phyloP scores from a whole-genome alignment of 2,888 invertebrate species.

The Coleophora flavipennella region DNA sequence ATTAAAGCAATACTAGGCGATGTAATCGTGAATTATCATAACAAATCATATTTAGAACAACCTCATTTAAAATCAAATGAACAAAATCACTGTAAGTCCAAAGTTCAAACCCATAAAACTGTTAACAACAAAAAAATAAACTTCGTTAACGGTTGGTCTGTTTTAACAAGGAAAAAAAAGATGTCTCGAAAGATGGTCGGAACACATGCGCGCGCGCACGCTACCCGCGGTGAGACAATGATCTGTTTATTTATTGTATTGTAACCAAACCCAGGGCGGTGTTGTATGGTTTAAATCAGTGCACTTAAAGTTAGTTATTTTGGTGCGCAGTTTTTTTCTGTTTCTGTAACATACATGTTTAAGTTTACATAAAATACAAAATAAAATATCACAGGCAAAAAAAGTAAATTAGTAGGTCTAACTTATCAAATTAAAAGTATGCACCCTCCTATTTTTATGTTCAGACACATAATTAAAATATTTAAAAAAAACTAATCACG shows the following conservation, averaged over 20 bases:
- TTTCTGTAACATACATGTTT: slow-evolving; percentile 1
- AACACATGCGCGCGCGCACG: slow-evolving; percentile 33
- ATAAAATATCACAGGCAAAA: too few relatives aligned
- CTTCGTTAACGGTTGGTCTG: slow-evolving; percentile 6
- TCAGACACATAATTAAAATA: too few relatives aligned
- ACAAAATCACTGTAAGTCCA: slow-evolving; percentile 5
- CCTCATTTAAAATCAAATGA: slow-evolving; percentile 8
- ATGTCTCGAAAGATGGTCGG: slow-evolving; percentile 14
- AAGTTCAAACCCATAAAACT: background rate
- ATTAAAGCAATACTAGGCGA: background rate
- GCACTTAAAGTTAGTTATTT: slow-evolving; percentile 1
- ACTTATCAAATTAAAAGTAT: too few relatives aligned
- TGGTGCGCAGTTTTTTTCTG: slow-evolving; percentile 5
- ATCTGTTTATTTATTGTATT: slow-evolving; percentile 43
- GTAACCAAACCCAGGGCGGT: too few relatives aligned
- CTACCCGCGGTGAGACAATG: slow-evolving; percentile 24
- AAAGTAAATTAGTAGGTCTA: too few relatives aligned
- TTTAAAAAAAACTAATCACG: too few relatives aligned
- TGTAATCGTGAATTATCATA: too few relatives aligned
- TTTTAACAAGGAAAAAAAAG: slow-evolving; percentile 4
- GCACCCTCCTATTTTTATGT: too few relatives aligned
- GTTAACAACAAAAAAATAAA: slow-evolving; percentile 1
- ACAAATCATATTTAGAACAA: slow-evolving; percentile 7
- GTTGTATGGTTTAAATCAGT: too few relatives aligned
- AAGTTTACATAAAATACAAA: too few relatives aligned